phyloP scores from a whole-genome alignment of 2,113 vertebrate genomes.

The Laterallus jamaicensis region DNA sequence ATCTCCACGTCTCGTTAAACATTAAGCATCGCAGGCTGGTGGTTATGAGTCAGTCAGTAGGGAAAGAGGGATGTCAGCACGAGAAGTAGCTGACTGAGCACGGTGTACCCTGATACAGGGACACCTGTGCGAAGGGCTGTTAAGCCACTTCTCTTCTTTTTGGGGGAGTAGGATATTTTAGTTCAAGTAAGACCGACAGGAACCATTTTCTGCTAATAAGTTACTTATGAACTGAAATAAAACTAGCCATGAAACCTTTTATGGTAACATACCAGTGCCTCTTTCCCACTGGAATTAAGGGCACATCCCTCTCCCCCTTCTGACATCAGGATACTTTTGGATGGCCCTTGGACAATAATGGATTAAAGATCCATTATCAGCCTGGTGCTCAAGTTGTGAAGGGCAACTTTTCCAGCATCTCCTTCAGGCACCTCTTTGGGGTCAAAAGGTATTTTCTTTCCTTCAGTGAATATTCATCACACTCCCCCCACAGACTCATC shows the following conservation, averaged over 20 bases:
- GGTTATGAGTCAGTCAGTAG: background rate
- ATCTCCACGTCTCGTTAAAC: background rate
- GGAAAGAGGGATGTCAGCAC: background rate
- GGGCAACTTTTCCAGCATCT: background rate
- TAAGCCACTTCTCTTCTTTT: background rate
- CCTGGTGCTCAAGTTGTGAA: background rate
- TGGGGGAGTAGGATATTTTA: background rate
- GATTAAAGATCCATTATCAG: background rate
- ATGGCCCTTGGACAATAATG: background rate
- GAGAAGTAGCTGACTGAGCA: background rate
- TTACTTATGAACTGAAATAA: constrained; percentile 11
- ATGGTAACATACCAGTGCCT: background rate
- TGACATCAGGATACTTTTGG: background rate
- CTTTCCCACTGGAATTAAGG: background rate
- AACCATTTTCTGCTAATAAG: background rate
- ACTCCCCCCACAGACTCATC: background rate
- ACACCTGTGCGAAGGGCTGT: background rate
- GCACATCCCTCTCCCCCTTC: background rate
- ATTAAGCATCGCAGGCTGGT: background rate
- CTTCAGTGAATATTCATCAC: too few species aligned
- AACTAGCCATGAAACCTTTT: background rate
- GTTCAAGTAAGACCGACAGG: background rate
- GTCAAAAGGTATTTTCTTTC: background rate
- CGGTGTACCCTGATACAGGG: background rate
- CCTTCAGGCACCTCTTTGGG: background rate